Evolutionary conservation across 2,113 vertebrate species (phyloP).

Genomic region (Brachyhypopomus occidentalis): DNA sequence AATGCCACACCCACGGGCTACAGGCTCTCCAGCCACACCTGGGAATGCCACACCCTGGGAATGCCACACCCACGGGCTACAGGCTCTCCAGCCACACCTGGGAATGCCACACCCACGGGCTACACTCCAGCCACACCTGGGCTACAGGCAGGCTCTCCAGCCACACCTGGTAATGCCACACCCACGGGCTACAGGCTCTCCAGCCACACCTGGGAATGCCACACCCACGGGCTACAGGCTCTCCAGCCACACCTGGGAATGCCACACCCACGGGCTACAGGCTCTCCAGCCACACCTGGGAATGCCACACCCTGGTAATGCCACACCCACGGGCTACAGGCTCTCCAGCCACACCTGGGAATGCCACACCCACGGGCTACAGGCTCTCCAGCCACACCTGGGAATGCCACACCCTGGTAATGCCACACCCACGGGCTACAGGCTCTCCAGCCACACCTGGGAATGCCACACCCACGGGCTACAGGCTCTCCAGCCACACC

Average conservation of each 20-base stretch:
- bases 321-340: conserved; percentile 18
- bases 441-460: background rate
- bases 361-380: conserved; percentile 21
- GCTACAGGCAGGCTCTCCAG: no score
- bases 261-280: conserved; percentile 14
- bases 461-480: conserved; percentile 24
- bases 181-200: conserved; percentile 17
- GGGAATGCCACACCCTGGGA: conserved; percentile 1
- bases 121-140: background rate
- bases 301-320: conserved; percentile 10
- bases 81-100: background rate
- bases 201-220: conserved; percentile 6
- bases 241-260: conserved; percentile 8
- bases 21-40: no score
- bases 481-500: no score
- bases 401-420: conserved; percentile 13
- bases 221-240: conserved; percentile 16
- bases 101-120: conserved; percentile 22
- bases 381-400: no score
- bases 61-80: conserved; percentile 21
- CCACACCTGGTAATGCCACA: conserved; percentile 15
- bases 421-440: conserved; percentile 15
- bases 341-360: background rate
- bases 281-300: no score
- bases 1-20: conserved; percentile 23